These are phyloP conservation scores for Nesoenas mayeri DNA, from an alignment of 2,113 vertebrate species.

Conservation along the genomic window DNA sequence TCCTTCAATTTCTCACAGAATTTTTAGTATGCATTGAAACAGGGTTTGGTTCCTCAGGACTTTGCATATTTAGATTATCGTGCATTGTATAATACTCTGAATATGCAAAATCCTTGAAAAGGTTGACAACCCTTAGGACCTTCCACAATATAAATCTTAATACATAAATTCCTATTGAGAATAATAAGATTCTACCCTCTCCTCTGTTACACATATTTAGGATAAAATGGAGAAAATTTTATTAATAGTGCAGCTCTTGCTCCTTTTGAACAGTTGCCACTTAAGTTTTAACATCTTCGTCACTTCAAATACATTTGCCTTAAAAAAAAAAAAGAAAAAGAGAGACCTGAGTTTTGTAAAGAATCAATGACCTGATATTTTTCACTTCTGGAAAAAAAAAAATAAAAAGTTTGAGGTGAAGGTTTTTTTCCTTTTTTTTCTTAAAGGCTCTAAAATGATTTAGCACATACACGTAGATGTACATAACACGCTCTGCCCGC, in stretches of 20 bases:
- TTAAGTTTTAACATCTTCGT: constrained; percentile 13
- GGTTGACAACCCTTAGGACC: constrained; percentile 8
- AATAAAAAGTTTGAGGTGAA: neutral
- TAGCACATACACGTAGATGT: neutral
- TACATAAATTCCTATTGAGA: neutral
- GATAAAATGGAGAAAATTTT: neutral
- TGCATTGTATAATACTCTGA: constrained; percentile 15
- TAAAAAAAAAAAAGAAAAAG: neutral
- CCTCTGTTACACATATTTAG: neutral
- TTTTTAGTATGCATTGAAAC: constrained; percentile 16
- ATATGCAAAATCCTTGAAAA: constrained; percentile 39
- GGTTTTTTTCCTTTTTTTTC: neutral
- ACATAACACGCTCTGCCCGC: neutral
- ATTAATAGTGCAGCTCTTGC: neutral
- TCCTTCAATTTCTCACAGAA: neutral
- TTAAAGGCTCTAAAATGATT: neutral
- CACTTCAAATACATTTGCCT: neutral
- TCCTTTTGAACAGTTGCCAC: neutral
- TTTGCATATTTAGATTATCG: constrained; percentile 31
- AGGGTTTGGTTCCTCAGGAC: neutral
- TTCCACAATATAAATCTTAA: constrained; percentile 37
- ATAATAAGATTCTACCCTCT: neutral
- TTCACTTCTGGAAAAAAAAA: neutral
- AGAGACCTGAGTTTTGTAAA: neutral
- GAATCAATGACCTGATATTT: neutral